Evolutionary conservation across 2,113 vertebrate species (phyloP).

Genomic region (Hemiscyllium ocellatum): DNA sequence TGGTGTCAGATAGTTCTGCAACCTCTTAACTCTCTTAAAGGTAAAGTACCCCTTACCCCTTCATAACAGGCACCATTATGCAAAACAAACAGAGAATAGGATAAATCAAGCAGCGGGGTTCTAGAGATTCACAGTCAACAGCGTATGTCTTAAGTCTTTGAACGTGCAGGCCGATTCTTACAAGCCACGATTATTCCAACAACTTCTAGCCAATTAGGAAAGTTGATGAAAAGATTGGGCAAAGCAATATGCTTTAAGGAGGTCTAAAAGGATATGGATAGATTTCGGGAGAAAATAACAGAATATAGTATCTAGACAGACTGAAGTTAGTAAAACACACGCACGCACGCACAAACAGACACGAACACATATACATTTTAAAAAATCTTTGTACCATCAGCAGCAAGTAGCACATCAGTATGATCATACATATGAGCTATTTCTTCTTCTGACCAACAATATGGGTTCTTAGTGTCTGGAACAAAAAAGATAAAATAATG

Average conservation of each 20-base stretch:
- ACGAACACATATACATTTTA: neutral
- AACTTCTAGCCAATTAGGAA: neutral
- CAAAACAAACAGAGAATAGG: neutral
- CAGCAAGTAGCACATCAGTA: slow-evolving; percentile 73
- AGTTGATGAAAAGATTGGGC: neutral
- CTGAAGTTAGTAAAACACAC: neutral
- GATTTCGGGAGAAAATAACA: neutral
- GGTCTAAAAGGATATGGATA: neutral
- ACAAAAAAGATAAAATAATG: slow-evolving; percentile 35
- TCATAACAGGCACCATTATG: neutral
- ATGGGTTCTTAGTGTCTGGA: slow-evolving; percentile 60
- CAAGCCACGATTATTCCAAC: neutral
- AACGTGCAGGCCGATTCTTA: neutral
- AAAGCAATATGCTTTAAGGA: neutral
- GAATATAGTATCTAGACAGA: neutral
- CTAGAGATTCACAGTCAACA: too few relatives aligned
- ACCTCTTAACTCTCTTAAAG: too few relatives aligned
- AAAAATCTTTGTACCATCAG: slow-evolving; percentile 65
- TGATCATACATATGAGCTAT: slow-evolving; percentile 66
- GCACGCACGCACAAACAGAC: neutral
- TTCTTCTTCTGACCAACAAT: slow-evolving; percentile 83
- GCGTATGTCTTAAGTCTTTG: too few relatives aligned
- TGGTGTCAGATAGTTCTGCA: too few relatives aligned
- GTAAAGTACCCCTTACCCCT: too few relatives aligned
- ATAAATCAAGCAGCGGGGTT: neutral